Conservation (phyloP, 2,888 invertebrate genomes). For the Petrolisthes cinctipes region DNA sequence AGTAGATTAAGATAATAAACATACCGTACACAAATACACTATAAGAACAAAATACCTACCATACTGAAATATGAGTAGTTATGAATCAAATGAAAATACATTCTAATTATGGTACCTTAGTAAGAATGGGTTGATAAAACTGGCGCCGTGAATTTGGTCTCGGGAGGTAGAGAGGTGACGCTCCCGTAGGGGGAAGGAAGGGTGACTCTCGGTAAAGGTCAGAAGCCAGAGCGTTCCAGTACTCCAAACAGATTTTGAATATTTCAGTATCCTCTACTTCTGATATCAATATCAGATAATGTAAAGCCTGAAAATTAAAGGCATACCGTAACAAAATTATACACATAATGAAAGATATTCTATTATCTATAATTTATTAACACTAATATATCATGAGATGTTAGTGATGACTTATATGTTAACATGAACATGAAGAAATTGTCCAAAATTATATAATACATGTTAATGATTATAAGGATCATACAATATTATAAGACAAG, state of each 20-base stretch:
- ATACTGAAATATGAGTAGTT: background rate
- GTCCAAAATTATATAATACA: too few relatives aligned
- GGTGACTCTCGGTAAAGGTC: constrained; percentile 92
- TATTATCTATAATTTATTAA: too few relatives aligned
- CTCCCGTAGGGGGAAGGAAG: constrained; percentile 73
- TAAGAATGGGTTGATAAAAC: constrained; percentile 84
- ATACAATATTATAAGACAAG: too few relatives aligned
- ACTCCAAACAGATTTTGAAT: constrained; percentile 99
- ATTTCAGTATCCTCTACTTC: constrained; percentile 99
- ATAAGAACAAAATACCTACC: background rate
- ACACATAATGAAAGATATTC: too few relatives aligned
- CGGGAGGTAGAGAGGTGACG: constrained; percentile 69
- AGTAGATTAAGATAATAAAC: background rate
- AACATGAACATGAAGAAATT: too few relatives aligned
- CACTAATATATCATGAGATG: too few relatives aligned
- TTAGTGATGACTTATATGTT: too few relatives aligned
- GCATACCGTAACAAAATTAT: too few relatives aligned
- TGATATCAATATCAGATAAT: constrained; percentile 91
- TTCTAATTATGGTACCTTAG: constrained; percentile 73
- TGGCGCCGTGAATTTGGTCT: constrained; percentile 74
- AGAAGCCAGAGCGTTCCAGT: constrained; percentile 94
- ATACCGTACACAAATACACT: background rate
- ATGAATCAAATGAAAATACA: background rate
- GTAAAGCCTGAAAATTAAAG: constrained; percentile 74
- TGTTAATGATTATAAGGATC: too few relatives aligned